Conservation (phyloP, 2,113 vertebrate genomes). For the Ammodytes dubius region DNA sequence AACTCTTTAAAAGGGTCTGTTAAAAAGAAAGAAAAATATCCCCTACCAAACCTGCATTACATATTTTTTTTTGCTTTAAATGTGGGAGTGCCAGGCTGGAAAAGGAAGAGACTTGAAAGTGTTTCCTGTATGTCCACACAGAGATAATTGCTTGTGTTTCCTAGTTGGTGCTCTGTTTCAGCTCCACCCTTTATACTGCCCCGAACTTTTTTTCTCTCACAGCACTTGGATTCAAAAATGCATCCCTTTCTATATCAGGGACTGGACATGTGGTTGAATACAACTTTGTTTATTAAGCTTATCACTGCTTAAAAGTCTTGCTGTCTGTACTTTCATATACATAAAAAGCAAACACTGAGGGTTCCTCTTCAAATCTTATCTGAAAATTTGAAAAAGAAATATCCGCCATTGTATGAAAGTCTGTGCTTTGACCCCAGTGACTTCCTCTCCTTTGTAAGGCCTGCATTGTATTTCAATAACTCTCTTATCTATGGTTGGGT, state of each 20-base stretch:
- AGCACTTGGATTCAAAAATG: background rate
- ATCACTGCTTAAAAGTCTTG: background rate
- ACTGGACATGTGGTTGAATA: background rate
- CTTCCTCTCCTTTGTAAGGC: constrained; percentile 29
- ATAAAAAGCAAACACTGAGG: background rate
- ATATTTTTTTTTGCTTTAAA: background rate
- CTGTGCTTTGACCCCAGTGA: constrained; percentile 10
- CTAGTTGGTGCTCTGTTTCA: constrained; percentile 28
- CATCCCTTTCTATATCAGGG: background rate
- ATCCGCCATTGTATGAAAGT: background rate
- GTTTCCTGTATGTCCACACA: constrained; percentile 16
- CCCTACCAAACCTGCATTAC: background rate
- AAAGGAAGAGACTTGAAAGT: background rate
- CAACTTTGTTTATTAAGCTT: background rate
- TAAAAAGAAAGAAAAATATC: background rate
- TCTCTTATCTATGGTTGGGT: constrained; percentile 6
- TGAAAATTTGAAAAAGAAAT: background rate
- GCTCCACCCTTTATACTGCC: constrained; percentile 38
- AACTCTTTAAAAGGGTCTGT: background rate
- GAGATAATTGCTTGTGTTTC: constrained; percentile 56
- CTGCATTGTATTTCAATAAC: constrained; percentile 39
- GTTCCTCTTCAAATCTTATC: background rate
- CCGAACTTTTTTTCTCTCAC: background rate
- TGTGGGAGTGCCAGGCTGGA: background rate
- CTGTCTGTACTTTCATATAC: background rate